A percentile compares a stretch with the other conserved stretches of the same genome.
These are phyloP conservation scores for Gerris buenoi DNA, from an alignment of 1,140 invertebrate genomes.

Conservation along the genomic window DNA sequence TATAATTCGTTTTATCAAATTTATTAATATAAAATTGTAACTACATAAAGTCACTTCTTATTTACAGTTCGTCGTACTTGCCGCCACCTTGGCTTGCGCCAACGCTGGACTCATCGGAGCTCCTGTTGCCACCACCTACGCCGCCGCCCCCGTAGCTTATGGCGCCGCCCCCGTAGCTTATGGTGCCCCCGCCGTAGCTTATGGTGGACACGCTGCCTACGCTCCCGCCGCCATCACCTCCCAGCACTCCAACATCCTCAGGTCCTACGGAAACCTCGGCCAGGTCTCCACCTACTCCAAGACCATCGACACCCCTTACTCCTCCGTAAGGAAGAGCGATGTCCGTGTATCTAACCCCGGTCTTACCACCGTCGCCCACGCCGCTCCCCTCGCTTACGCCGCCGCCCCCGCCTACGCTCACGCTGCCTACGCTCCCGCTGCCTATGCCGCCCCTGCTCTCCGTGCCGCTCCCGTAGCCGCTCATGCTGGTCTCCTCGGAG, in stretches of 20 bases:
- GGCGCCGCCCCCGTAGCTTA: neutral
- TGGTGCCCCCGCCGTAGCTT: neutral
- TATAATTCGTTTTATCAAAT: too few species aligned
- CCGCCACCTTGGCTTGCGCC: too few species aligned
- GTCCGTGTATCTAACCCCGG: conserved; percentile 26
- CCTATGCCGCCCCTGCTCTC: conserved; percentile 12
- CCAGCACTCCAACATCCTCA: conserved; percentile 21
- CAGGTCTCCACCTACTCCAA: conserved; percentile 24
- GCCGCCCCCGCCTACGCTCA: conserved; percentile 14
- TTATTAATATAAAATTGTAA: too few species aligned
- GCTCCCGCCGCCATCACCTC: conserved; percentile 18
- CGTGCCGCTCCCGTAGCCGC: conserved; percentile 7
- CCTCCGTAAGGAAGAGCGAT: conserved; percentile 26
- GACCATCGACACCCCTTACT: conserved; percentile 25
- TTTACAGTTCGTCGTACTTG: too few species aligned
- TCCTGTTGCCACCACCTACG: too few species aligned
- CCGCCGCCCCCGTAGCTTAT: neutral
- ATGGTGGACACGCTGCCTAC: neutral
- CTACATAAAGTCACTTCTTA: too few species aligned
- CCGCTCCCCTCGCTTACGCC: conserved; percentile 12
- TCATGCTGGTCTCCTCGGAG: conserved; percentile 19
- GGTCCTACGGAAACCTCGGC: conserved; percentile 22
- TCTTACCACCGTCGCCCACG: conserved; percentile 17
- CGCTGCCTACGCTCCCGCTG: conserved; percentile 2
- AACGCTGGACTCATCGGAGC: conserved; percentile 16